Percentiles rank a stretch among this genome's conserved stretches.
phyloP scores from a whole-genome alignment of 1,140 invertebrate species.

The Pseudobourletiella spinata region DNA sequence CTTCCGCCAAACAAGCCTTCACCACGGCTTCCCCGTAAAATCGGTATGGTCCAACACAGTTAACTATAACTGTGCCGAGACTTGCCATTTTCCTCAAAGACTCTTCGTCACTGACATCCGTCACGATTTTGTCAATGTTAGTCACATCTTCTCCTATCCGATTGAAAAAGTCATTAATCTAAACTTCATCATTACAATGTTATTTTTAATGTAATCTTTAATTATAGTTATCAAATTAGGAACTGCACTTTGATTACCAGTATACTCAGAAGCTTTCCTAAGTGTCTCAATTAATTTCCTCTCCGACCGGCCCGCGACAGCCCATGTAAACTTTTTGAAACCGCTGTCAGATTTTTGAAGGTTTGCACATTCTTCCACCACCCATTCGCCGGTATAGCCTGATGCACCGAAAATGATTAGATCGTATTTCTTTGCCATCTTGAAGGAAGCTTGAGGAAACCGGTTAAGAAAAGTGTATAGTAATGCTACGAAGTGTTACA shows the following conservation, averaged over 20 bases:
- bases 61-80: slow-evolving; percentile 63
- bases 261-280: slow-evolving; percentile 40
- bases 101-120: slow-evolving; percentile 61
- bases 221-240: no score
- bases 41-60: slow-evolving; percentile 80
- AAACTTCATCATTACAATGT: no score
- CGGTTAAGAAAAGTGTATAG: no score
- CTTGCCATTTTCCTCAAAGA: slow-evolving; percentile 66
- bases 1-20: slow-evolving; percentile 69
- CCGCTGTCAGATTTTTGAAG: not conserved
- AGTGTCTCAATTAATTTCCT: slow-evolving; percentile 61
- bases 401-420: slow-evolving; percentile 54
- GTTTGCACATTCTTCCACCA: slow-evolving; percentile 51
- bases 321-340: slow-evolving; percentile 50
- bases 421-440: slow-evolving; percentile 2
- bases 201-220: no score
- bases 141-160: slow-evolving; percentile 52
- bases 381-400: slow-evolving; percentile 73
- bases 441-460: no score
- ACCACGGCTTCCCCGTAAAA: slow-evolving; percentile 83
- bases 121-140: slow-evolving; percentile 58
- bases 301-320: slow-evolving; percentile 59
- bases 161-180: no score
- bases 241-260: no score
- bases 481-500: no score